A percentile compares a stretch with the other conserved stretches of the same genome.
These are phyloP conservation scores for Aporrectodea caliginosa DNA, from an alignment of 1,140 invertebrate genomes.

Conservation along the genomic window DNA sequence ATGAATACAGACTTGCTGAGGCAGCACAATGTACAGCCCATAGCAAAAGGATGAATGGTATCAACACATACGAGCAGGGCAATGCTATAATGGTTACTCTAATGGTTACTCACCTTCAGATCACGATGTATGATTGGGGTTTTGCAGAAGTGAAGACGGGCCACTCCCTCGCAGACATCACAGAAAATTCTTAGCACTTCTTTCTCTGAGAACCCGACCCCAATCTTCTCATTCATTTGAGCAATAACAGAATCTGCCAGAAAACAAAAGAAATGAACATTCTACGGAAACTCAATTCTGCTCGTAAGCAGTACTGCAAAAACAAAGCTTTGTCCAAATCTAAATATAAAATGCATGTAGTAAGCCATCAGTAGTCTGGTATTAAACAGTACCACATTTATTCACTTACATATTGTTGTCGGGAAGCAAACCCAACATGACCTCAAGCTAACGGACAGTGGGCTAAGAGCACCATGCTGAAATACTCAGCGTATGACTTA, in stretches of 20 bases:
- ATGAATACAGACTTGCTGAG: not conserved
- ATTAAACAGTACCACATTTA: too few relatives aligned
- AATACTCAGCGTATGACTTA: too few relatives aligned
- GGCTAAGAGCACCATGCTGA: too few relatives aligned
- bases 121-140: conserved; percentile 95
- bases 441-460: too few relatives aligned
- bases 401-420: too few relatives aligned
- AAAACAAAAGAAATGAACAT: conserved; percentile 27
- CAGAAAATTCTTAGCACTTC: conserved; percentile 90
- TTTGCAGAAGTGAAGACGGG: conserved; percentile 86
- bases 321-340: conserved; percentile 4
- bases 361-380: too few relatives aligned
- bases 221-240: conserved; percentile 78
- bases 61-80: too few relatives aligned
- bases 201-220: conserved; percentile 61
- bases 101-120: conserved; percentile 78
- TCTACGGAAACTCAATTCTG: not conserved
- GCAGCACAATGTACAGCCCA: too few relatives aligned
- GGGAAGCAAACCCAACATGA: too few relatives aligned
- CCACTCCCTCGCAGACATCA: conserved; percentile 89
- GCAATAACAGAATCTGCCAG: conserved; percentile 67
- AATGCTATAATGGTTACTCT: not conserved
- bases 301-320: not conserved
- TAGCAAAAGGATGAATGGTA: too few relatives aligned
- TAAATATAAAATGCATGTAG: too few relatives aligned